These are phyloP conservation scores for Pseudochirops cupreus DNA, from an alignment of 2,797 vertebrate genomes.

Conservation along the genomic window DNA sequence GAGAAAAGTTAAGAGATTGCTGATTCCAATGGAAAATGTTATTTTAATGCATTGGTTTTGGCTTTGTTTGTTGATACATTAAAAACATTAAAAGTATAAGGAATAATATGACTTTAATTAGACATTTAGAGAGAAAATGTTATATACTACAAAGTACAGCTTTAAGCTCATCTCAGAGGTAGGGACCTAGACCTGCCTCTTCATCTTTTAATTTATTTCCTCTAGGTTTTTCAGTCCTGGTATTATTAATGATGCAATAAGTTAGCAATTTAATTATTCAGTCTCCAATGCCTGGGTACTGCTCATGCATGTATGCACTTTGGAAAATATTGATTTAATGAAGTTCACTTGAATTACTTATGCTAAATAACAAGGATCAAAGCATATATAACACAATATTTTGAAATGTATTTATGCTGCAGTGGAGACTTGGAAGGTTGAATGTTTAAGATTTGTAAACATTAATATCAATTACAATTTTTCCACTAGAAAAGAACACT, in stretches of 20 bases:
- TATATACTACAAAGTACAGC: slow-evolving; percentile 14
- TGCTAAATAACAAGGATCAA: slow-evolving; percentile 57
- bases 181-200: not conserved
- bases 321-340: slow-evolving; percentile 58
- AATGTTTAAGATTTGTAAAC: slow-evolving; percentile 52
- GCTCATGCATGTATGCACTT: slow-evolving; percentile 26
- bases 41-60: slow-evolving; percentile 52
- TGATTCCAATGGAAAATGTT: slow-evolving; percentile 22
- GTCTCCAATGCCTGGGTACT: slow-evolving; percentile 51
- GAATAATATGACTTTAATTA: slow-evolving; percentile 27
- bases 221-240: slow-evolving; percentile 55
- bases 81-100: not conserved
- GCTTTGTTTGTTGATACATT: slow-evolving; percentile 46
- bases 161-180: slow-evolving; percentile 19
- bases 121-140: slow-evolving; percentile 31
- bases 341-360: slow-evolving; percentile 53
- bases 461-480: slow-evolving; percentile 29
- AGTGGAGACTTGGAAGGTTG: slow-evolving; percentile 48
- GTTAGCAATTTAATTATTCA: slow-evolving; percentile 26
- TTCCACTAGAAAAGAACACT: slow-evolving; percentile 24
- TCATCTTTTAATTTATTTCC: slow-evolving; percentile 58
- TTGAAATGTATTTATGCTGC: slow-evolving; percentile 45
- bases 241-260: slow-evolving; percentile 55
- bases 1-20: slow-evolving; percentile 26
- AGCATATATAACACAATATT: slow-evolving; percentile 46